Evolutionary conservation across 2,797 vertebrate genomes (phyloP).

Genomic region (Monodelphis domestica): DNA sequence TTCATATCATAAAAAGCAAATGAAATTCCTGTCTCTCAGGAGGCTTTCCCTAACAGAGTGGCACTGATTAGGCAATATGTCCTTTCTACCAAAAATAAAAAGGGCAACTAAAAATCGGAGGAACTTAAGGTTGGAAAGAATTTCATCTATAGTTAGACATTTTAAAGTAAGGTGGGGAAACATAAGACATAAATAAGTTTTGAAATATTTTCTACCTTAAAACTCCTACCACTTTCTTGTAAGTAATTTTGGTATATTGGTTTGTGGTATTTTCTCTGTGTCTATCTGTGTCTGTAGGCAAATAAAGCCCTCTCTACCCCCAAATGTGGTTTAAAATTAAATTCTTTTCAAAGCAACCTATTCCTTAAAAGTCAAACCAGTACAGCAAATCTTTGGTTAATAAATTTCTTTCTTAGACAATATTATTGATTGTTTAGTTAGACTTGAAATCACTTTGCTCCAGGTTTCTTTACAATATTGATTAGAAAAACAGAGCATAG

Average conservation of each 20-base stretch:
- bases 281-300: neutral
- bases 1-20: neutral
- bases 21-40: neutral
- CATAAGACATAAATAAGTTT: too few species aligned
- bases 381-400: neutral
- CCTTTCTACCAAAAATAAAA: neutral
- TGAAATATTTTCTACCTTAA: neutral
- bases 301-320: neutral
- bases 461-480: conserved; percentile 18
- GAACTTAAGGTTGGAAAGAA: neutral
- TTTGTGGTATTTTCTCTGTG: neutral
- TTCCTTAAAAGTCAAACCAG: neutral
- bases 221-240: neutral
- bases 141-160: neutral
- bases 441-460: conserved; percentile 13
- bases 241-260: neutral
- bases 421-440: neutral
- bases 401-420: neutral
- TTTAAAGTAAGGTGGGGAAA: neutral
- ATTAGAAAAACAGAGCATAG: neutral
- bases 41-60: neutral
- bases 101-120: neutral
- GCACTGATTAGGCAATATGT: neutral
- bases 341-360: neutral
- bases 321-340: neutral